phyloP scores from a whole-genome alignment of 2,113 vertebrate genomes.

The Garra rufa region DNA sequence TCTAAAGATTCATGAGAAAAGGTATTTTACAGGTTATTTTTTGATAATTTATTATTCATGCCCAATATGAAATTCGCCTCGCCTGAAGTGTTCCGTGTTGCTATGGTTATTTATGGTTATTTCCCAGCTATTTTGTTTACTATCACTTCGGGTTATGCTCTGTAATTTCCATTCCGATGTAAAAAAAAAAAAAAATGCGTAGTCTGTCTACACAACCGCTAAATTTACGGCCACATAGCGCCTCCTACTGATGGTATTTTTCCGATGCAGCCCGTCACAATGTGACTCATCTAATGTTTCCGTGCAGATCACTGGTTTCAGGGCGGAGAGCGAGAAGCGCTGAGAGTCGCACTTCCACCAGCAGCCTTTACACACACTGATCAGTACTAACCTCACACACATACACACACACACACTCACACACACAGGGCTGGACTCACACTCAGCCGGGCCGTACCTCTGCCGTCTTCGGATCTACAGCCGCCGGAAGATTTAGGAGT shows the following conservation, averaged over 20 bases:
- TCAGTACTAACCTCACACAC: slow-evolving; percentile 1
- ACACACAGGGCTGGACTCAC: slow-evolving; percentile 6
- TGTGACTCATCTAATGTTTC: not conserved
- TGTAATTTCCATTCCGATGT: not conserved
- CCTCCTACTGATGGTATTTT: not conserved
- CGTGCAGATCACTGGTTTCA: slow-evolving; percentile 4
- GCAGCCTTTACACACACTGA: slow-evolving; percentile 30
- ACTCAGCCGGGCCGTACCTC: slow-evolving; percentile 17
- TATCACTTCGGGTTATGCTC: not conserved
- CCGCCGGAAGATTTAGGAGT: not conserved
- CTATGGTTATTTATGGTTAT: not conserved
- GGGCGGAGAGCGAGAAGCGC: slow-evolving; percentile 52
- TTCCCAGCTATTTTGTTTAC: not conserved
- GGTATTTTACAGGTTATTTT: too few relatives aligned
- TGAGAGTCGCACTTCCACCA: slow-evolving; percentile 55
- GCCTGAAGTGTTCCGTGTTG: not conserved
- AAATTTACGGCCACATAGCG: not conserved
- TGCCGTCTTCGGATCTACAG: slow-evolving; percentile 1
- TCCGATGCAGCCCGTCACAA: not conserved
- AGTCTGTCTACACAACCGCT: not conserved
- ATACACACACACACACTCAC: not conserved
- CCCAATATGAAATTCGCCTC: too few relatives aligned
- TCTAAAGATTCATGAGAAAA: not conserved
- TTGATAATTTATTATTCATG: too few relatives aligned
- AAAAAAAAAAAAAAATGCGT: not conserved